phyloP scores from a whole-genome alignment of 2,888 invertebrate genomes.

The Synanthedon formicaeformis region DNA sequence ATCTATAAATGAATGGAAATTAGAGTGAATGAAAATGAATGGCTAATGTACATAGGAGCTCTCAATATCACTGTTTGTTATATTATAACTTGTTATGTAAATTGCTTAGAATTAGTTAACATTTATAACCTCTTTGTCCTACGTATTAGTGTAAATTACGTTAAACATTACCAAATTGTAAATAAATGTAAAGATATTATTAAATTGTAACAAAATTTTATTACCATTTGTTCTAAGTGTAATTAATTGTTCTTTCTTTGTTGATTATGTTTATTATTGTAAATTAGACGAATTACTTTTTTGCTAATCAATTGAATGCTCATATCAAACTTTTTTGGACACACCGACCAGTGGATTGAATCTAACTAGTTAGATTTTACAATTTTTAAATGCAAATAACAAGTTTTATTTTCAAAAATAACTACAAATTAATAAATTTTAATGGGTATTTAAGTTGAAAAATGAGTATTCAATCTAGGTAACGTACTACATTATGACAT shows the following conservation, averaged over 20 bases:
- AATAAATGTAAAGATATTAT: constrained; percentile 69
- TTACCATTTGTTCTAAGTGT: constrained; percentile 66
- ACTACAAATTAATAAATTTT: too few species aligned
- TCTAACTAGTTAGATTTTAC: background rate
- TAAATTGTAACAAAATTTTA: constrained; percentile 62
- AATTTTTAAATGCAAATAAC: background rate
- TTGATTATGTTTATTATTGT: constrained; percentile 62
- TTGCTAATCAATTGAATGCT: constrained; percentile 26
- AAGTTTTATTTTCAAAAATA: too few species aligned
- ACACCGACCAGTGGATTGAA: constrained; percentile 19
- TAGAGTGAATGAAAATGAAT: constrained; percentile 15
- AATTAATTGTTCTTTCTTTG: constrained; percentile 66
- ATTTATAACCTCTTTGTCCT: constrained; percentile 42
- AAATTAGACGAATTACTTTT: constrained; percentile 2
- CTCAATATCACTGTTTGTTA: constrained; percentile 47
- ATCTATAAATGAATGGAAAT: constrained; percentile 6
- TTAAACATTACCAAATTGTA: constrained; percentile 68
- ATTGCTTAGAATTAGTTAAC: constrained; percentile 33
- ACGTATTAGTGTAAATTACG: constrained; percentile 55
- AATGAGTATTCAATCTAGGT: too few species aligned
- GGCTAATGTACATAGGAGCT: constrained; percentile 45
- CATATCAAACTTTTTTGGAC: constrained; percentile 13
- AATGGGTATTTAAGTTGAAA: too few species aligned
- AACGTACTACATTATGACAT: too few species aligned
- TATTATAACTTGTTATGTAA: constrained; percentile 59